Percentiles rank a stretch among this genome's conserved stretches.
Conservation (phyloP, 2,113 vertebrate genomes). For the Pygathrix nemaeus region DNA sequence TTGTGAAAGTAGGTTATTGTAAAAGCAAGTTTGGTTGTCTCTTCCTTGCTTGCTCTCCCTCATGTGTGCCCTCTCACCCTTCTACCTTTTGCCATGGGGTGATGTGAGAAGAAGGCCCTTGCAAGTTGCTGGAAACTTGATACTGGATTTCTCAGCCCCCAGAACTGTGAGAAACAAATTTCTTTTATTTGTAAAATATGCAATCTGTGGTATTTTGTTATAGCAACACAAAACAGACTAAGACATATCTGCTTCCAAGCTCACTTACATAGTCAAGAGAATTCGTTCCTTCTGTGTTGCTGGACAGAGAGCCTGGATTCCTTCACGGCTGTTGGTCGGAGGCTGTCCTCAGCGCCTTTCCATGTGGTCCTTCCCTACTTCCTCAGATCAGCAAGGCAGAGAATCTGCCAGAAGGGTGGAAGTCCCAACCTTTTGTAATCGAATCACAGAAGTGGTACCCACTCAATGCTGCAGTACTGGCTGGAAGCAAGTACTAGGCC, state of each 20-base stretch:
- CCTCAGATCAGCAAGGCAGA: not conserved
- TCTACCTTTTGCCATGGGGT: not conserved
- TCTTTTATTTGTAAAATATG: not conserved
- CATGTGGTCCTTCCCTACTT: fast-evolving
- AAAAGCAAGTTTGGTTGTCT: not conserved
- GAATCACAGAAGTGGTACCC: not conserved
- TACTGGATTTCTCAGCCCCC: not conserved
- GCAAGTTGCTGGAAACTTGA: not conserved
- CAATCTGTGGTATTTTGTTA: not conserved
- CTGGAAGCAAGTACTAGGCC: not conserved
- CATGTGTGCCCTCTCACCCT: not conserved
- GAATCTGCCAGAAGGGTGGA: not conserved
- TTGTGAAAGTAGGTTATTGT: not conserved
- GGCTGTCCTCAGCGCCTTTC: not conserved
- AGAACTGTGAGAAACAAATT: not conserved
- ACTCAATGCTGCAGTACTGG: not conserved
- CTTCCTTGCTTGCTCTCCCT: not conserved
- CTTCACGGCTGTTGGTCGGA: not conserved
- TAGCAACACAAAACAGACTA: not conserved
- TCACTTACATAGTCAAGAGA: not conserved
- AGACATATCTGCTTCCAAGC: not conserved
- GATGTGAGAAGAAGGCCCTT: not conserved
- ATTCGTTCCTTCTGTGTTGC: not conserved
- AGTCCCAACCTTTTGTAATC: not conserved
- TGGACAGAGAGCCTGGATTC: not conserved